Evolutionary conservation across 2,797 vertebrate genomes (phyloP).

Genomic region (Florisuga fusca): DNA sequence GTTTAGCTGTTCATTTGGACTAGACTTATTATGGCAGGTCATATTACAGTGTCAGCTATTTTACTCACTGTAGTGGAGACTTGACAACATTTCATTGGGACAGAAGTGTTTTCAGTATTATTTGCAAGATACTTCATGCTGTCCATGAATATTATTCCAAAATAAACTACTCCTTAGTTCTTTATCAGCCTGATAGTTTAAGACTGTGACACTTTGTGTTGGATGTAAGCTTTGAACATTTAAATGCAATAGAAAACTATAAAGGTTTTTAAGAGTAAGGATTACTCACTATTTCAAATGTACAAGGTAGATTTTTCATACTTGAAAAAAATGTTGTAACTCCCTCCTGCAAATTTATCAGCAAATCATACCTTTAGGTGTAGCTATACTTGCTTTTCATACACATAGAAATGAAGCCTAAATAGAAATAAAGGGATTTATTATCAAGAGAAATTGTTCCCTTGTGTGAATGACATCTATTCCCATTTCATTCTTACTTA

Average conservation of each 20-base stretch:
- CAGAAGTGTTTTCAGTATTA: background rate
- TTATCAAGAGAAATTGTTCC: background rate
- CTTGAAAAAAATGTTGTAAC: background rate
- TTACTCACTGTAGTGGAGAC: background rate
- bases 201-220: background rate
- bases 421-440: background rate
- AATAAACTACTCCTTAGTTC: background rate
- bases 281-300: background rate
- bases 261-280: background rate
- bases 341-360: background rate
- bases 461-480: background rate
- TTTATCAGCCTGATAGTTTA: background rate
- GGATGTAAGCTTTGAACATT: background rate
- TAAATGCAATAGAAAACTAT: background rate
- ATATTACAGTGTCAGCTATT: constrained; percentile 33
- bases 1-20: constrained; percentile 36
- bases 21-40: constrained; percentile 4
- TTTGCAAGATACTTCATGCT: background rate
- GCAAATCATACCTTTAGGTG: background rate
- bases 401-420: background rate
- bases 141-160: background rate
- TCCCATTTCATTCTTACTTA: background rate
- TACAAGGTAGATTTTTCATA: background rate
- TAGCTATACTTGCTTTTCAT: background rate
- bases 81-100: background rate